phyloP scores from a whole-genome alignment of 2,888 invertebrate genomes.

The Polyploca ridens region DNA sequence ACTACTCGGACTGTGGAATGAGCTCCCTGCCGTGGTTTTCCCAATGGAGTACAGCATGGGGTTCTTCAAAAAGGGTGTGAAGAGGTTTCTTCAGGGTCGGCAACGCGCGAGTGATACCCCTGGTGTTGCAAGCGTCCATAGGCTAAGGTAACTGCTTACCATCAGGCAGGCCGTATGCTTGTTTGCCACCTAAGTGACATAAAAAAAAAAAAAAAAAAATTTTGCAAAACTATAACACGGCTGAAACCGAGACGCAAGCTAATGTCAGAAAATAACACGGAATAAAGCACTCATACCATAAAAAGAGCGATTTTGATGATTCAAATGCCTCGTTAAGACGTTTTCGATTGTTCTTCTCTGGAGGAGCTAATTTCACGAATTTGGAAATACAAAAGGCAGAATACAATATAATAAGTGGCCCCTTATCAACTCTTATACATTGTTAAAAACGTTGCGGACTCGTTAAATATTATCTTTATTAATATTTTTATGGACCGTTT shows the following conservation, averaged over 20 bases:
- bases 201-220: too few relatives aligned
- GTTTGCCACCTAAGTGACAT: too few relatives aligned
- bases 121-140: too few relatives aligned
- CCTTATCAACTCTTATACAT: not conserved
- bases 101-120: too few relatives aligned
- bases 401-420: not conserved
- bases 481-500: not conserved
- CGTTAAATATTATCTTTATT: conserved; percentile 7
- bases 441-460: not conserved
- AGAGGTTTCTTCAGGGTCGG: too few relatives aligned
- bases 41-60: too few relatives aligned
- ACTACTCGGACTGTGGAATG: too few relatives aligned
- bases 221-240: not conserved
- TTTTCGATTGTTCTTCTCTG: not conserved
- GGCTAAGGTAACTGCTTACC: too few relatives aligned
- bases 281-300: not conserved
- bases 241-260: not conserved
- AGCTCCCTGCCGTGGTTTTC: too few relatives aligned
- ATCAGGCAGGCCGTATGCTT: too few relatives aligned
- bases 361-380: not conserved
- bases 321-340: not conserved
- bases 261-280: not conserved
- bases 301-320: not conserved
- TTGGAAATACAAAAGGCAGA: not conserved
- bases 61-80: too few relatives aligned